These are phyloP conservation scores for Myotis yumanensis DNA, from an alignment of 2,113 vertebrate genomes.

Conservation along the genomic window DNA sequence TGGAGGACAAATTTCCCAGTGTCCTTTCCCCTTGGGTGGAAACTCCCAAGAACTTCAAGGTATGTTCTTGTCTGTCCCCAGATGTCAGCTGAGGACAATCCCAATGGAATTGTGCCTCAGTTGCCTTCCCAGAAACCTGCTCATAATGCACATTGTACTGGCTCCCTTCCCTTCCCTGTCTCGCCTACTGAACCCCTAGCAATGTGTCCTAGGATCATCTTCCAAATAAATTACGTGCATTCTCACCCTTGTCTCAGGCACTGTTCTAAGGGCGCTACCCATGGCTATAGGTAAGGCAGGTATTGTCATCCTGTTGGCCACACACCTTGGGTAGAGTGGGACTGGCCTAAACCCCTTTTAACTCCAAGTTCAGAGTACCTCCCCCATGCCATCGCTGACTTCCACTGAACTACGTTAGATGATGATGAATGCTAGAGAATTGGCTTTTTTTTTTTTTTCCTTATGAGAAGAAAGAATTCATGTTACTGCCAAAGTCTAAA, in stretches of 20 bases:
- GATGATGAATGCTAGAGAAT: background rate
- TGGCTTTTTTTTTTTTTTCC: background rate
- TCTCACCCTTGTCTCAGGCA: background rate
- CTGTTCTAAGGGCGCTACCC: background rate
- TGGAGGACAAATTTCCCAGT: background rate
- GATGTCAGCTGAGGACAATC: background rate
- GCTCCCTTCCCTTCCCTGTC: background rate
- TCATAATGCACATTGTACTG: background rate
- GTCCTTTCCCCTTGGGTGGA: background rate
- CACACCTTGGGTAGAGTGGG: background rate
- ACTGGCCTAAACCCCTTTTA: too few species aligned
- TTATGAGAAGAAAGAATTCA: conserved; percentile 43
- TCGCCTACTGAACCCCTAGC: background rate
- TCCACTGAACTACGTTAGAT: background rate
- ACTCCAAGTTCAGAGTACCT: background rate
- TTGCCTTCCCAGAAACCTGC: background rate
- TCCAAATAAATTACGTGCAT: background rate
- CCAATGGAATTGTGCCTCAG: background rate
- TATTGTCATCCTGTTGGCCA: background rate
- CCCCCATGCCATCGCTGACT: background rate
- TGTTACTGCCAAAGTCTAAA: conserved; percentile 53
- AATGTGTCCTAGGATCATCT: background rate
- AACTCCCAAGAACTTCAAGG: background rate
- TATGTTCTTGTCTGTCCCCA: background rate
- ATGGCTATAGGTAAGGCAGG: background rate